Conservation (phyloP, 2,113 vertebrate genomes). For the Coreoperca whiteheadi region DNA sequence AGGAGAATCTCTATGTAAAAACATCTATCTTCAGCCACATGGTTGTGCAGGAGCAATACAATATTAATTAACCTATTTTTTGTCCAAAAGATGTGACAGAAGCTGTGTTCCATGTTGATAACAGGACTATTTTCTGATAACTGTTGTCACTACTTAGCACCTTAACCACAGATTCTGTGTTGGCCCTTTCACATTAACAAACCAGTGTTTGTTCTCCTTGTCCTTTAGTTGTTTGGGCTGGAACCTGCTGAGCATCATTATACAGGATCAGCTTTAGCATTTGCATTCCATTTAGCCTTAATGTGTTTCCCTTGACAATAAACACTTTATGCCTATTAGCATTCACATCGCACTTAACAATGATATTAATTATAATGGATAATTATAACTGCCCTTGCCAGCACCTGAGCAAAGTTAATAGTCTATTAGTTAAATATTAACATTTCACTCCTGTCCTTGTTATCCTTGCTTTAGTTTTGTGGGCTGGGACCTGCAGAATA, state of each 20-base stretch:
- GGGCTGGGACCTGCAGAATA: constrained; percentile 97
- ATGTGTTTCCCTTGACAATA: constrained; percentile 60
- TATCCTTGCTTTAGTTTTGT: constrained; percentile 87
- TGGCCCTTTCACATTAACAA: constrained; percentile 20
- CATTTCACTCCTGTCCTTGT: constrained; percentile 43
- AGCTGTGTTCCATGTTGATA: not conserved
- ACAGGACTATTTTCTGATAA: constrained; percentile 9
- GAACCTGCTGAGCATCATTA: constrained; percentile 48
- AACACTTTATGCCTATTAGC: constrained; percentile 52
- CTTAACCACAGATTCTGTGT: not conserved
- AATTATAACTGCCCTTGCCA: constrained; percentile 55
- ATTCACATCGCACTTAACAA: constrained; percentile 58
- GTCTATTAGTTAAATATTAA: constrained; percentile 65
- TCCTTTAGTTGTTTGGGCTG: constrained; percentile 31
- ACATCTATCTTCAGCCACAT: constrained; percentile 21
- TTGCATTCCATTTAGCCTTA: constrained; percentile 59
- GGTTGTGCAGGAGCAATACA: not conserved
- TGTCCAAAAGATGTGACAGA: not conserved
- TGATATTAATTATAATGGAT: constrained; percentile 71
- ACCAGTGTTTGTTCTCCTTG: constrained; percentile 33
- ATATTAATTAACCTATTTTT: constrained; percentile 14
- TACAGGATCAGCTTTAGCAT: constrained; percentile 38
- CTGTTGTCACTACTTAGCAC: constrained; percentile 32
- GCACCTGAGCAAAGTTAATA: constrained; percentile 62
- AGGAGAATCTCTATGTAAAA: not conserved